Evolutionary conservation across 2,888 invertebrate species (phyloP).

Genomic region (Endotricha flammealis): DNA sequence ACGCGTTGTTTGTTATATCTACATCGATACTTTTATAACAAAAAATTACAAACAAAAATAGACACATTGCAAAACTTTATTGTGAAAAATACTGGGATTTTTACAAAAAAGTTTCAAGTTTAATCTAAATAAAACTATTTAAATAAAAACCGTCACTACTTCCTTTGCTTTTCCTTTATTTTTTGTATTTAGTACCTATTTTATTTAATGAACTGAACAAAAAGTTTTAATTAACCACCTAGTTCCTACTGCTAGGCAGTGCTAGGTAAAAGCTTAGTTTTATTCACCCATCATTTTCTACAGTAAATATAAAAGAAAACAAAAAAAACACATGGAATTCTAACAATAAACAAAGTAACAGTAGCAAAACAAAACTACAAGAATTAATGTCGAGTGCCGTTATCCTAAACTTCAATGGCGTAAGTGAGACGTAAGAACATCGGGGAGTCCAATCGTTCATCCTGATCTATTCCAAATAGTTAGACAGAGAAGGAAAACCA

Average conservation of each 20-base stretch:
- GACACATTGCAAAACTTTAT: not conserved
- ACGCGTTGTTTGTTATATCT: constrained; percentile 37
- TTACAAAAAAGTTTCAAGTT: not conserved
- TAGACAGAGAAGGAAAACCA: not conserved
- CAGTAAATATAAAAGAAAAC: too few species aligned
- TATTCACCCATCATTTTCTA: too few species aligned
- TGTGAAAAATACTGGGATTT: not conserved
- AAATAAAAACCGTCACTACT: too few species aligned
- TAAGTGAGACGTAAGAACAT: constrained; percentile 12
- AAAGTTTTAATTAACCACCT: too few species aligned
- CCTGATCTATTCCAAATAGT: not conserved
- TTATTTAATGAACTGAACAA: too few species aligned
- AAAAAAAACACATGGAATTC: too few species aligned
- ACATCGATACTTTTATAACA: constrained; percentile 17
- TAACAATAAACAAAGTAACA: not conserved
- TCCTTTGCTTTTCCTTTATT: too few species aligned
- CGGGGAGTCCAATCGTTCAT: constrained; percentile 12
- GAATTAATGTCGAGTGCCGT: constrained; percentile 6
- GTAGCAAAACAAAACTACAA: constrained; percentile 9
- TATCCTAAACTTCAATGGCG: constrained; percentile 9
- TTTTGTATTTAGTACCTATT: too few species aligned
- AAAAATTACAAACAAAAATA: constrained; percentile 15
- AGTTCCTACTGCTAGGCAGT: too few species aligned
- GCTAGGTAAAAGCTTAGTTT: too few species aligned
- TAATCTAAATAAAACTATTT: not conserved